These are phyloP conservation scores for Muscicapa adusta DNA, from an alignment of 2,113 vertebrate genomes.

Conservation along the genomic window DNA sequence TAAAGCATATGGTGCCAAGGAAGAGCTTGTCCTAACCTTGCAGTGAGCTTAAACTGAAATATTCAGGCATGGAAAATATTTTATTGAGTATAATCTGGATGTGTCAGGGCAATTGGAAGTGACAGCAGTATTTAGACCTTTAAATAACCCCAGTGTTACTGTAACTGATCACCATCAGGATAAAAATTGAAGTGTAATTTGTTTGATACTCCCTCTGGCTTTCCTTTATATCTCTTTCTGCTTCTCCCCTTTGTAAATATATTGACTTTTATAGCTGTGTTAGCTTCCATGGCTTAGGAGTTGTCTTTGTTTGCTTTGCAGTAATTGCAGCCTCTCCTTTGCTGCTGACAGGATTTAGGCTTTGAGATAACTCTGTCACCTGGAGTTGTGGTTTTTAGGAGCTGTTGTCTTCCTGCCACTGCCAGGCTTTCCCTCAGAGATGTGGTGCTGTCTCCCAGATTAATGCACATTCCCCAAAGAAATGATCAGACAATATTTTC, in stretches of 20 bases:
- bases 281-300: neutral
- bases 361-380: neutral
- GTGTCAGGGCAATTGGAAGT: neutral
- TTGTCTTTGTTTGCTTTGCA: neutral
- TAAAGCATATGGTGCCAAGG: neutral
- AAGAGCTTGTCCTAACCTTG: neutral
- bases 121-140: neutral
- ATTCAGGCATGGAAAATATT: neutral
- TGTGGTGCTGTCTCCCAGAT: neutral
- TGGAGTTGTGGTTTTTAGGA: neutral
- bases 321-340: neutral
- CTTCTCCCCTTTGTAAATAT: slow-evolving; percentile 34
- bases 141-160: slow-evolving; percentile 22
- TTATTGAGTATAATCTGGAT: neutral
- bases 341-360: neutral
- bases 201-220: neutral
- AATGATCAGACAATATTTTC: neutral
- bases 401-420: neutral
- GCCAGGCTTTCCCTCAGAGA: neutral
- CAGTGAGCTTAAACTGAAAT: neutral
- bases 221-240: neutral
- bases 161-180: slow-evolving; percentile 10
- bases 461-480: neutral
- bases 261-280: neutral
- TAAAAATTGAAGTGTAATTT: slow-evolving; percentile 10